These are phyloP conservation scores for Antigone vipio DNA, from an alignment of 2,113 vertebrate genomes.

Conservation along the genomic window DNA sequence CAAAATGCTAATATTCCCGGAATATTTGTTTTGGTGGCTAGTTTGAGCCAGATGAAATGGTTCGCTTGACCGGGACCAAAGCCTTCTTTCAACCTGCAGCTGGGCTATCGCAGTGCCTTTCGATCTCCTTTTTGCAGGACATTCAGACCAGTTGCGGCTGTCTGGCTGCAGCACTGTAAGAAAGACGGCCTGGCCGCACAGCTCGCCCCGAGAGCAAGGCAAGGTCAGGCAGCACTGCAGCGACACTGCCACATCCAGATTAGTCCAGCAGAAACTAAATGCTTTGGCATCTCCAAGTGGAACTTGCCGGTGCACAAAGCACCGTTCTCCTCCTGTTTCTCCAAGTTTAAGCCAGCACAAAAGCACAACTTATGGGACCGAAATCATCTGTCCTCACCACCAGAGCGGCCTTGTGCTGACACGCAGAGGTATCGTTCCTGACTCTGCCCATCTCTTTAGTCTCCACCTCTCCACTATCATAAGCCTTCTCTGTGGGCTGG, in stretches of 20 bases:
- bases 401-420: not conserved
- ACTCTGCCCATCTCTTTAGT: not conserved
- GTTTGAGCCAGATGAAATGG: not conserved
- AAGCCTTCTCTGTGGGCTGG: not conserved
- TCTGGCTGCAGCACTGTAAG: not conserved
- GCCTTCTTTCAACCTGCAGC: not conserved
- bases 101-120: not conserved
- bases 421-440: not conserved
- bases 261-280: not conserved
- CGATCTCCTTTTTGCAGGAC: not conserved
- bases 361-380: not conserved
- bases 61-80: not conserved
- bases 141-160: not conserved
- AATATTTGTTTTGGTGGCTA: not conserved
- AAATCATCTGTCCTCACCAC: not conserved
- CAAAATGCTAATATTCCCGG: not conserved
- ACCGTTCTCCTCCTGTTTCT: not conserved
- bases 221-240: not conserved
- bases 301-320: not conserved
- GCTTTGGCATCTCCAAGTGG: not conserved
- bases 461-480: not conserved
- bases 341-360: not conserved
- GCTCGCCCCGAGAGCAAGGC: not conserved
- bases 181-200: not conserved
- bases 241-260: not conserved